Base-by-base conservation (phyloP, 1,140 invertebrate genomes). In the Triops longicaudatus region DNA sequence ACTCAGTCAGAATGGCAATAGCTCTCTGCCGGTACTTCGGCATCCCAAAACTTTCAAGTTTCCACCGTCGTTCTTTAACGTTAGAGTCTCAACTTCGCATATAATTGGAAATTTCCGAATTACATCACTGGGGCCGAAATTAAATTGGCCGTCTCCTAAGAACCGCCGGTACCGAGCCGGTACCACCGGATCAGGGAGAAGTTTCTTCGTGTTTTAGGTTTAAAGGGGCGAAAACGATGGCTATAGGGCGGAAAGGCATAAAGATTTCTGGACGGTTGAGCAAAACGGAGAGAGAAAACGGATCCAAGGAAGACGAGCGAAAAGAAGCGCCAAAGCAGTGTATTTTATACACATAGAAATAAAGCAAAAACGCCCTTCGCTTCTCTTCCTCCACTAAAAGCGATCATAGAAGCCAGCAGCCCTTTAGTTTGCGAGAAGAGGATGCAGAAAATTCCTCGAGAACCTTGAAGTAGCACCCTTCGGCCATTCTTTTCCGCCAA, bases 71-170 rank as follows among this genome's bases (percentile, higher is more conserved):
- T 22, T 14, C 50, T 63, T 63, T 63, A 63, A 63, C 50, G 14
- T 63, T 17, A 17, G 2, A n/a, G 22, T 3, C 50, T 22, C 50
- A 63, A 63, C 50, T 63, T 63, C 50, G 14, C n/a, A 22, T 17
- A 63, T 63, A 63, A 63, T 63, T 63, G 50, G 14, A 63, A 63
- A 63, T 63, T 63, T 63, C 50, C 50, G 50, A 63, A 63, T 63
- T 63, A 63, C 50, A 63, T 63, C 14, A 63, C 50, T 17, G 17
- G 50, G 10, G 22, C n/a, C n/a, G n/a, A n/a, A n/a, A n/a, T n/a
- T n/a, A n/a, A 17, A 63, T 63, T 63, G 22, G 22, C 31, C 7
- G n/a, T n/a, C n/a, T n/a, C n/a, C n/a, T n/a, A n/a, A n/a, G n/a
- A n/a, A n/a, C n/a, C n/a, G n/a, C n/a, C n/a, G n/a, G n/a, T n/a